Conservation (phyloP, 2,888 invertebrate genomes). For the Chymomyza amoena region DNA sequence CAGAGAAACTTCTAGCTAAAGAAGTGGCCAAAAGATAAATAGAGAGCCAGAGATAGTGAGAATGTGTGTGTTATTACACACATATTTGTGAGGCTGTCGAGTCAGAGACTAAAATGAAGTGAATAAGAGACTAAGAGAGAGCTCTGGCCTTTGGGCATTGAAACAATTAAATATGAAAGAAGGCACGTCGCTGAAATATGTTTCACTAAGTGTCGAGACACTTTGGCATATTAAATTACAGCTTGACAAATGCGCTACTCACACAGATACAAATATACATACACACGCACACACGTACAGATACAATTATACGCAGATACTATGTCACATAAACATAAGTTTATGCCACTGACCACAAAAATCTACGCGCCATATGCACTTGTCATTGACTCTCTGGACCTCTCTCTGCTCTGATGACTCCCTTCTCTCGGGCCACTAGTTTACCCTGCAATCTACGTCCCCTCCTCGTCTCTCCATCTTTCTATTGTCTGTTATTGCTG, state of each 20-base stretch:
- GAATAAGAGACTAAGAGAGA: background rate
- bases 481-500: background rate
- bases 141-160: constrained; percentile 14
- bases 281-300: background rate
- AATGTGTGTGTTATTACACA: background rate
- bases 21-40: too few species aligned
- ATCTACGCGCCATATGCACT: constrained; percentile 33
- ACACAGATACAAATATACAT: background rate
- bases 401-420: background rate
- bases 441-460: too few species aligned
- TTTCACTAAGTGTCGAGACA: constrained; percentile 60
- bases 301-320: background rate
- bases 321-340: background rate
- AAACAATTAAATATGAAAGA: constrained; percentile 59
- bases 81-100: background rate
- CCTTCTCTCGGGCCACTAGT: background rate
- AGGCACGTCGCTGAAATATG: constrained; percentile 58
- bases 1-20: too few species aligned
- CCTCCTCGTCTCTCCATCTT: too few species aligned
- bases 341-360: constrained; percentile 21
- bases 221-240: constrained; percentile 60
- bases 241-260: constrained; percentile 19
- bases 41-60: too few species aligned
- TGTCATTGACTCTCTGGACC: constrained; percentile 19
- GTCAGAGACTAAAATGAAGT: background rate